Evolutionary conservation across 2,113 vertebrate species (phyloP).

Genomic region (Alaudala cheleensis): DNA sequence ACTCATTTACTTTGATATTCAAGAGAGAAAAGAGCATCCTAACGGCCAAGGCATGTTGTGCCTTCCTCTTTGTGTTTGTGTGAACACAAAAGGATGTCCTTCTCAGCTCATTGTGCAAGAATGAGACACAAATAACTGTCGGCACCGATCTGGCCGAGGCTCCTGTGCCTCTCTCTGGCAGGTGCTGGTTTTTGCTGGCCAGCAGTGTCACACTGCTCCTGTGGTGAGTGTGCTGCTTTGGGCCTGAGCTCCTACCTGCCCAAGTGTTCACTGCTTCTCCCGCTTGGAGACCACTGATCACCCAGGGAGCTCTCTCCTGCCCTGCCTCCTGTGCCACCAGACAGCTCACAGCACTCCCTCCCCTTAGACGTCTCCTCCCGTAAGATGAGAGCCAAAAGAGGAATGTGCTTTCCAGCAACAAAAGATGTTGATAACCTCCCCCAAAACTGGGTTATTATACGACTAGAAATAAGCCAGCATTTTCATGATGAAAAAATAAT

Average conservation of each 20-base stretch:
- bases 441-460: background rate
- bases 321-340: background rate
- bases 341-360: background rate
- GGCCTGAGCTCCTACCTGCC: background rate
- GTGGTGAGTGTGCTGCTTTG: background rate
- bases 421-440: background rate
- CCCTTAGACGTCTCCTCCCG: accelerated
- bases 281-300: accelerated
- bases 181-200: background rate
- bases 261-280: background rate
- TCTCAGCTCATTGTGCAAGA: background rate
- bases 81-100: background rate
- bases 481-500: background rate
- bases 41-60: background rate
- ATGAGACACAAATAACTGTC: background rate
- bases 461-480: background rate
- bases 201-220: background rate
- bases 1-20: conserved; percentile 20
- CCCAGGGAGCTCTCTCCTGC: background rate
- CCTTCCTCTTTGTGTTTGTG: background rate
- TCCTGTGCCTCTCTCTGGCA: background rate
- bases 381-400: background rate
- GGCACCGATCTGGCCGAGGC: background rate
- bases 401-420: background rate
- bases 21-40: background rate